These are phyloP conservation scores for Eupithecia dodoneata DNA, from an alignment of 2,888 invertebrate species.

Conservation along the genomic window DNA sequence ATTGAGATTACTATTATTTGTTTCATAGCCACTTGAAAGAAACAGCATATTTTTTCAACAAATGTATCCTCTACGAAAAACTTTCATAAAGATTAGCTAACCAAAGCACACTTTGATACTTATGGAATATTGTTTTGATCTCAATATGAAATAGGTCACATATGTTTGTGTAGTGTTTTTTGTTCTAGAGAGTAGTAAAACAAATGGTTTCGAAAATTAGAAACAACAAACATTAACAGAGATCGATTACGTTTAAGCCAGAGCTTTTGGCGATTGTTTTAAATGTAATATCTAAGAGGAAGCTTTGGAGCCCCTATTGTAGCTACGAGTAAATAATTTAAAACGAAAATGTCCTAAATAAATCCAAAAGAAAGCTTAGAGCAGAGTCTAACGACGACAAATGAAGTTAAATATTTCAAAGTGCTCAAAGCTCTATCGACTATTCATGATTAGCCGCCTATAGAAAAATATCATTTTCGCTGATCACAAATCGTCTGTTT, in stretches of 20 bases:
- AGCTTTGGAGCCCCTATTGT: not conserved
- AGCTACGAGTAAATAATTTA: not conserved
- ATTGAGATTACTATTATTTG: not conserved
- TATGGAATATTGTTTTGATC: slow-evolving; percentile 40
- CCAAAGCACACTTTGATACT: slow-evolving; percentile 22
- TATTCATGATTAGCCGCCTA: too few species aligned
- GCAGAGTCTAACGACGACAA: too few species aligned
- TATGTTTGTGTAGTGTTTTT: slow-evolving; percentile 10
- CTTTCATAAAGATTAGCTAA: not conserved
- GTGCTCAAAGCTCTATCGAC: too few species aligned
- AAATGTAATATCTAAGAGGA: slow-evolving; percentile 12
- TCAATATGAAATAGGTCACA: slow-evolving; percentile 42
- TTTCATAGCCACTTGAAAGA: not conserved
- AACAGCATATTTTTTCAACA: not conserved
- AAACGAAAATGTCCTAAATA: not conserved
- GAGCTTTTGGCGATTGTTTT: not conserved
- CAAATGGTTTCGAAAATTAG: slow-evolving; percentile 23
- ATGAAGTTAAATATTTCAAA: too few species aligned
- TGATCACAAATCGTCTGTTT: not conserved
- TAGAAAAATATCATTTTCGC: not conserved
- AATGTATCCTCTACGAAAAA: slow-evolving; percentile 3
- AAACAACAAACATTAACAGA: slow-evolving; percentile 7
- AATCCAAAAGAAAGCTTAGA: too few species aligned
- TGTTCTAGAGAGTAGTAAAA: slow-evolving; percentile 13
- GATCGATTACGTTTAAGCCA: not conserved